Base-by-base conservation (phyloP, 2,113 vertebrate species). In the Oreochromis aureus region DNA sequence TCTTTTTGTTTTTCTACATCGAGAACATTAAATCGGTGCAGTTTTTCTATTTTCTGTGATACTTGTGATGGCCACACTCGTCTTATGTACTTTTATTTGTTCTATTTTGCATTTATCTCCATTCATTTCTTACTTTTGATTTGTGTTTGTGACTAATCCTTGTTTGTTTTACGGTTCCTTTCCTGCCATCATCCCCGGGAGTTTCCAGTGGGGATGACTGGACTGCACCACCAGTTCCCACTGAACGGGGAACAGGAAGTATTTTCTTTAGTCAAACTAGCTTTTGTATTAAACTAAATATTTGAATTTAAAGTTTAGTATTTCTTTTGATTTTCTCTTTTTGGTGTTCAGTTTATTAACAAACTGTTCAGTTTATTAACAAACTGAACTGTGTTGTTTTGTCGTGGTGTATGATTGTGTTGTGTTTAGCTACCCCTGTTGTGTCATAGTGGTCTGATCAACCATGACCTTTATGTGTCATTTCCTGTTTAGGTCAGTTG, bases 341-440 rank as follows among this genome's bases (percentile, higher is more conserved):
- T 61, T 34, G 30, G 16, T 61, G 30, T 61, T 61, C 30, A 61
- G 58, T 61, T 61, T 61, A 19, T 61, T 61, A 34, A 1, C 16
- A 61, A 61, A 61, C 30, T 61, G 30, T 61, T 61, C 30, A 61
- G 58, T 61, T 61, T 61, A 19, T 61, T 61, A 34, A 1, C 16
- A 61, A 61, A 61, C 58, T 34, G 58, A 30, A 61, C 16, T 34
- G 30, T 19, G 9, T 61, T 34, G 58, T 34, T 61, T 9, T 10
- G 27, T 61, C 0, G 16, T 0, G 58, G 58, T 19, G 34, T 0
- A 1, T 34, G 58, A 34, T 61, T 34, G 30, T 61, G 16, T 34
- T 19, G 58, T 34, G 58, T 34, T 0, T 34, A 4, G 30, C 58
- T 61, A 10, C 58, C 27, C 27, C 8, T 1, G 58, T 34, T 34